These are phyloP conservation scores for Pangasius mekongensis DNA, from an alignment of 2,797 vertebrate genomes.

Conservation along the genomic window DNA sequence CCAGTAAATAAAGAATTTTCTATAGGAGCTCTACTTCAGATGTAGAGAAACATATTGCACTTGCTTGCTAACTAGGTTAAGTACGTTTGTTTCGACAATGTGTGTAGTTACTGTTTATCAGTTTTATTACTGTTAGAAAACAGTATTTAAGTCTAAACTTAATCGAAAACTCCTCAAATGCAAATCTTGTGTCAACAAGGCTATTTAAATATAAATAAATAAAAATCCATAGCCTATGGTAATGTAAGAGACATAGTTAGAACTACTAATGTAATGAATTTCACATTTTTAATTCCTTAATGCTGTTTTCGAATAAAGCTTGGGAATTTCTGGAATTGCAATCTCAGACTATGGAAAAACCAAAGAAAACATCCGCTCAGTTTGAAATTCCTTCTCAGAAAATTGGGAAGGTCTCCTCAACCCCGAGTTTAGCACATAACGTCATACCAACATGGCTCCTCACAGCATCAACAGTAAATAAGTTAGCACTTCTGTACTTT, in stretches of 20 bases:
- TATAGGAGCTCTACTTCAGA: not conserved
- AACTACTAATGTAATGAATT: not conserved
- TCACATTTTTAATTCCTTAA: not conserved
- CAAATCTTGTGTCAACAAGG: not conserved
- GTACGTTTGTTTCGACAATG: not conserved
- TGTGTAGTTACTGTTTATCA: not conserved
- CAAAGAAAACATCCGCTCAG: not conserved
- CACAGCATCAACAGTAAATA: not conserved
- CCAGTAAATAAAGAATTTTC: not conserved
- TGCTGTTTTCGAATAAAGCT: not conserved
- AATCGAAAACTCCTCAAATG: not conserved
- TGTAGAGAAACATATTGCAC: not conserved
- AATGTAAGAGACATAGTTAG: not conserved
- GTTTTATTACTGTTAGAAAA: not conserved
- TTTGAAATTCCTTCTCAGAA: not conserved
- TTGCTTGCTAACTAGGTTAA: not conserved
- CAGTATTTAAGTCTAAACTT: not conserved
- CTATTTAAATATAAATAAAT: not conserved
- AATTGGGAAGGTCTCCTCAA: not conserved
- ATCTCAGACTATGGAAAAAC: not conserved
- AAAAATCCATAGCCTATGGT: not conserved
- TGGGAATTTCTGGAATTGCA: no score
- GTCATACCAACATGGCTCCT: not conserved
- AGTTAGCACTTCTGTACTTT: not conserved
- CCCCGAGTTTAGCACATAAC: not conserved